These are phyloP conservation scores for Ooceraea biroi DNA, from an alignment of 1,140 invertebrate genomes.

Conservation along the genomic window DNA sequence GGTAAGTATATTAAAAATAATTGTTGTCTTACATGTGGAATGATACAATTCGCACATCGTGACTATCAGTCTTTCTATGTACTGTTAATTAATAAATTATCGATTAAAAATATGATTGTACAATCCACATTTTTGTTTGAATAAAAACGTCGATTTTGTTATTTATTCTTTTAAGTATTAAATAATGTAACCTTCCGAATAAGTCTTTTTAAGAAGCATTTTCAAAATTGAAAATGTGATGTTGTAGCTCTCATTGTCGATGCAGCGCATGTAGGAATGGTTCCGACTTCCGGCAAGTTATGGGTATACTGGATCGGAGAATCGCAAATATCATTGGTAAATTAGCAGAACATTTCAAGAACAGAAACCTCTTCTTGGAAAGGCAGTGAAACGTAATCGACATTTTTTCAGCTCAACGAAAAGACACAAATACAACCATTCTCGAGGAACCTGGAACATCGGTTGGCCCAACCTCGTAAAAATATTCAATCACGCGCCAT, in stretches of 20 bases:
- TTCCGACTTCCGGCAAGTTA: conserved; percentile 65
- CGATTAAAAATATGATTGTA: neutral
- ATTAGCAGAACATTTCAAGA: conserved; percentile 23
- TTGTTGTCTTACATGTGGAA: neutral
- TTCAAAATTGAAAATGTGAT: conserved; percentile 9
- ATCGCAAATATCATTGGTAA: conserved; percentile 80
- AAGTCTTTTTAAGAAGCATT: neutral
- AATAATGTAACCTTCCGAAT: neutral
- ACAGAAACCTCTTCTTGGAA: neutral
- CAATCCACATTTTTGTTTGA: neutral
- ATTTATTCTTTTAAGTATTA: neutral
- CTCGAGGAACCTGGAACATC: conserved; percentile 61
- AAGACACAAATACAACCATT: conserved; percentile 74
- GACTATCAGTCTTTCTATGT: neutral
- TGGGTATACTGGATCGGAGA: conserved; percentile 82
- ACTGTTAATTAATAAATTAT: conserved; percentile 24
- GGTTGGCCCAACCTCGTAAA: conserved; percentile 63
- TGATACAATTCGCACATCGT: neutral
- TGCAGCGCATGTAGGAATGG: conserved; percentile 78
- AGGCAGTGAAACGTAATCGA: neutral
- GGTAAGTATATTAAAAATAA: conserved; percentile 57
- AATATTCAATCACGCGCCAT: conserved; percentile 54
- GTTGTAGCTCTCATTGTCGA: conserved; percentile 77
- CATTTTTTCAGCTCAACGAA: conserved; percentile 68
- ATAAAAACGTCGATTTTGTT: neutral